These are phyloP conservation scores for Mus spicilegus DNA, from an alignment of 2,113 vertebrate species.

Conservation along the genomic window DNA sequence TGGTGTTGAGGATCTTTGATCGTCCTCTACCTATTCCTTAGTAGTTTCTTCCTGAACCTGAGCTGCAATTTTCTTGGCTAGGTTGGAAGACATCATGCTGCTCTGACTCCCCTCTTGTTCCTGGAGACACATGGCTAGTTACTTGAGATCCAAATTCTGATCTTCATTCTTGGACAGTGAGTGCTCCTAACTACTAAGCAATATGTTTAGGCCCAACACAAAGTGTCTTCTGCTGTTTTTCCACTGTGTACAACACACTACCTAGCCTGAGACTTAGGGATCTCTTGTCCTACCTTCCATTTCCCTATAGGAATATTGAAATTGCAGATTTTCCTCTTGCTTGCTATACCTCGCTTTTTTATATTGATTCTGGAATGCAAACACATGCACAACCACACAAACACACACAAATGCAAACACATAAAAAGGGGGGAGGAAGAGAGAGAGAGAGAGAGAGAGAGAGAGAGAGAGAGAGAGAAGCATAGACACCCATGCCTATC, in stretches of 20 bases:
- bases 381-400: background rate
- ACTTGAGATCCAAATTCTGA: background rate
- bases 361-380: background rate
- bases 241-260: background rate
- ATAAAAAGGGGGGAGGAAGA: too few species aligned
- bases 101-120: background rate
- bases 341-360: background rate
- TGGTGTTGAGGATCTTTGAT: background rate
- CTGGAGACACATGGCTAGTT: too few species aligned
- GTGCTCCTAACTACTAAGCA: background rate
- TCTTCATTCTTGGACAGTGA: background rate
- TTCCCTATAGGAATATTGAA: background rate
- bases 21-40: background rate
- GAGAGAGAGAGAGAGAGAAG: background rate
- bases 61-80: background rate
- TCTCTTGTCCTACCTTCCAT: too few species aligned
- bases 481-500: background rate
- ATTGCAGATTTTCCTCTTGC: background rate
- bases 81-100: accelerated
- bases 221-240: background rate
- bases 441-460: too few species aligned
- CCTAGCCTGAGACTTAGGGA: too few species aligned
- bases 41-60: background rate
- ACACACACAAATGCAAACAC: background rate
- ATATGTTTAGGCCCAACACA: background rate